A percentile compares a stretch with the other conserved stretches of the same genome.
Evolutionary conservation across 2,888 invertebrate species (phyloP).

Genomic region (Ectemnius cavifrons): DNA sequence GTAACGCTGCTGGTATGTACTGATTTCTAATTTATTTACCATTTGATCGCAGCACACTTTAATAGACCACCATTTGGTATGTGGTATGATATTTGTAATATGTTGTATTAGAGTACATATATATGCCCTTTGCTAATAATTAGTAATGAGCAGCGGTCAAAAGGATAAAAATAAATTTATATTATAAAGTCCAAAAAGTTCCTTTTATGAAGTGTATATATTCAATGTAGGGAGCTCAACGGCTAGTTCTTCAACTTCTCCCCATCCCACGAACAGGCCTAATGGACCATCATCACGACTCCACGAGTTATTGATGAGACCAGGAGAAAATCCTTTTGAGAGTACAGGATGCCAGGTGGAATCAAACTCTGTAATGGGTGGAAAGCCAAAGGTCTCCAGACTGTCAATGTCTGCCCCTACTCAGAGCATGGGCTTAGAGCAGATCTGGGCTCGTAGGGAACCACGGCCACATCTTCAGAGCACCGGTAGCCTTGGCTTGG

Average conservation of each 20-base stretch:
- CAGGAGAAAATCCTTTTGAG: slow-evolving; percentile 80
- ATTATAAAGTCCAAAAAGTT: neutral
- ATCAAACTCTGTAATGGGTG: slow-evolving; percentile 44
- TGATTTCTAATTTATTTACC: neutral
- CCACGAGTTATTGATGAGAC: slow-evolving; percentile 85
- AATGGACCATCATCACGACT: slow-evolving; percentile 79
- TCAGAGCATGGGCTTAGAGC: slow-evolving; percentile 86
- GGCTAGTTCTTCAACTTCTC: slow-evolving; percentile 75
- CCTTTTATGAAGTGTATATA: slow-evolving; percentile 9
- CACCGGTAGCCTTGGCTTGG: slow-evolving; percentile 85
- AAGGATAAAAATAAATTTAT: neutral
- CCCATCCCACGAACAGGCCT: slow-evolving; percentile 69
- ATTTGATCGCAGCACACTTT: no score
- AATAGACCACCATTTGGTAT: no score
- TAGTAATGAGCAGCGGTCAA: no score
- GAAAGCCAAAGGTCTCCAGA: slow-evolving; percentile 81
- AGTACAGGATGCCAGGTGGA: slow-evolving; percentile 63
- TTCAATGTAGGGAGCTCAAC: slow-evolving; percentile 70
- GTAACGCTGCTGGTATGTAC: slow-evolving; percentile 70
- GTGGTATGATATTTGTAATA: no score
- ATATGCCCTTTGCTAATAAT: neutral
- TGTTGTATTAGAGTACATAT: neutral
- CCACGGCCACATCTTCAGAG: slow-evolving; percentile 92
- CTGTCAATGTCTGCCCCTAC: slow-evolving; percentile 93
- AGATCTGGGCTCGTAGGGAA: slow-evolving; percentile 92